Evolutionary conservation across 2,797 vertebrate genomes (phyloP), one percentile per base, ranked within the genome.

Genomic region (Tauraco hartlaubi): DNA sequence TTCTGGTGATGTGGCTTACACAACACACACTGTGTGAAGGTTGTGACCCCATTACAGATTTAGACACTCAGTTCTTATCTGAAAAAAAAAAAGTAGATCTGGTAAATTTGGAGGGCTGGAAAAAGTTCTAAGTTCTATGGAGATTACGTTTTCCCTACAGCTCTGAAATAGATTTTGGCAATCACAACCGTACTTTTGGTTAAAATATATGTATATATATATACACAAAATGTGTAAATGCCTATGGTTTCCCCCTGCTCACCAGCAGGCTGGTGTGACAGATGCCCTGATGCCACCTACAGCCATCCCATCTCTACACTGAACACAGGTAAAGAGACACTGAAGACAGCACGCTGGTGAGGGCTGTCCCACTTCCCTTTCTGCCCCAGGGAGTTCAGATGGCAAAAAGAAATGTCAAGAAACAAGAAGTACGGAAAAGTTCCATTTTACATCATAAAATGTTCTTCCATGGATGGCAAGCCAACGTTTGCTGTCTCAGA

Each of bases 231-330:
- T 15, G 35, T 22, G 9, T 49, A 16, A 64, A 31, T 0, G 1
- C 54, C 15, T 41, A 44, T 28, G 73, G n/a, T 11, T 51, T 63
- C 31, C n/a, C 28, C 9, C 25, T 12, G 16, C 31, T 35, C 37
- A 62, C 63, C 46, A 81, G 4, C 10, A 17, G 31, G 35, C 29
- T n/a, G 41, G 11, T 18, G 33, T 44, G 48, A 46, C 18, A 61
- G 68, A 54, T 15, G 26, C 23, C 28, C 6, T 17, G 28, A 11
- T 14, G 62, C 15, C 63, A n/a, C 0, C 0, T 44, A 33, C 6
- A 49, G 37, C n/a, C 64, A 71, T 37, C n/a, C 19, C 5, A 3
- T 12, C 55, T 26, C 58, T 75, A 12, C 2, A 22, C 3, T 6
- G 14, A 79, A 11, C 16, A 4, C 3, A 9, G 29, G 26, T 15